These are phyloP conservation scores for Prorops nasuta DNA, from an alignment of 1,140 invertebrate species.

Conservation along the genomic window DNA sequence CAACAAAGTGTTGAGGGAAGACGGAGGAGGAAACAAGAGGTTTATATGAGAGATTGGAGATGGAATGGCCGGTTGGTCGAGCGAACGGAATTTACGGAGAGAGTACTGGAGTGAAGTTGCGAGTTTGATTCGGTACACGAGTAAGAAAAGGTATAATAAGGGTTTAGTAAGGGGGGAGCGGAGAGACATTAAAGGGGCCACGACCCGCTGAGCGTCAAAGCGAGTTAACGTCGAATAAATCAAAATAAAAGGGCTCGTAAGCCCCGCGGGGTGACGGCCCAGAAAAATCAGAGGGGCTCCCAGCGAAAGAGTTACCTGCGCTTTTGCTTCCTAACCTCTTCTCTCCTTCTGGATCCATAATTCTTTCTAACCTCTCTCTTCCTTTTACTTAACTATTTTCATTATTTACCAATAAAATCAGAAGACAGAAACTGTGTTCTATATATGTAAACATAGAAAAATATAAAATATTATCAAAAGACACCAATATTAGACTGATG, in stretches of 20 bases:
- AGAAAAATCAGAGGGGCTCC: conserved; percentile 36
- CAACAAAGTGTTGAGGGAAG: background rate
- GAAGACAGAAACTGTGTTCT: too few species aligned
- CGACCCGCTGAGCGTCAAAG: conserved; percentile 38
- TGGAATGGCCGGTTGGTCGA: too few species aligned
- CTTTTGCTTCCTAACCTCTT: background rate
- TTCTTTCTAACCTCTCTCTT: background rate
- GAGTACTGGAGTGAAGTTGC: too few species aligned
- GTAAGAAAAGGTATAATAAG: too few species aligned
- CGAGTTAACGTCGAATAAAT: conserved; percentile 49
- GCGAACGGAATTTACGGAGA: too few species aligned
- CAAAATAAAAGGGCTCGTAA: conserved; percentile 40
- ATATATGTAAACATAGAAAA: too few species aligned
- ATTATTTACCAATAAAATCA: too few species aligned
- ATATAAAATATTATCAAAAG: too few species aligned
- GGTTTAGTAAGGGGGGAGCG: background rate
- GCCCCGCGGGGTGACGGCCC: conserved; percentile 34
- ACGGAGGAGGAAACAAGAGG: background rate
- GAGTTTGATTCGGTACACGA: too few species aligned
- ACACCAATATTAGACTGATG: too few species aligned
- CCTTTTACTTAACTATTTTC: too few species aligned
- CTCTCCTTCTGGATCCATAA: background rate
- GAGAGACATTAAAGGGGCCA: conserved; percentile 20
- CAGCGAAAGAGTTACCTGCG: conserved; percentile 44
- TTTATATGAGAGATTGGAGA: background rate